Conservation (phyloP, 2,113 vertebrate genomes). For the Strix aluco region DNA sequence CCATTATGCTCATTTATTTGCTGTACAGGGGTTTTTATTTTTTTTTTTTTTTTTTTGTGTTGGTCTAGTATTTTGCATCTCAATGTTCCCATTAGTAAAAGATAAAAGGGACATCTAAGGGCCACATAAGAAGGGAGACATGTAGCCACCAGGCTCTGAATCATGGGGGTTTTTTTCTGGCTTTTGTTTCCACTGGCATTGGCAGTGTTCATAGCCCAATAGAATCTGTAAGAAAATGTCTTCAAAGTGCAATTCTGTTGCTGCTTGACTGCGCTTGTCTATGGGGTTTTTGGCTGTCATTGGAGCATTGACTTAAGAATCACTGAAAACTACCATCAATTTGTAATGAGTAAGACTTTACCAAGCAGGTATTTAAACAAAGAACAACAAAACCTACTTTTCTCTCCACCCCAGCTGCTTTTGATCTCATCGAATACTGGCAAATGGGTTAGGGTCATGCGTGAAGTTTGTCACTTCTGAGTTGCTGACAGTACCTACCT, state of each 20-base stretch:
- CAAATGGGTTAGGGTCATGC: neutral
- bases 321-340: neutral
- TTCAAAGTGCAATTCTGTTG: slow-evolving; percentile 4
- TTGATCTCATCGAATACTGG: neutral
- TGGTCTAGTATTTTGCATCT: neutral
- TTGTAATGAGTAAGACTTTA: slow-evolving; percentile 21
- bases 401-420: neutral
- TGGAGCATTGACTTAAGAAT: slow-evolving; percentile 3
- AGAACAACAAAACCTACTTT: neutral
- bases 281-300: neutral
- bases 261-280: slow-evolving; percentile 28
- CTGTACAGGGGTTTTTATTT: neutral
- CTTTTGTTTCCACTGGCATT: slow-evolving; percentile 35
- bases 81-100: slow-evolving; percentile 7
- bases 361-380: slow-evolving; percentile 28
- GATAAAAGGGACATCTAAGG: neutral
- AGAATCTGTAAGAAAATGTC: slow-evolving; percentile 17
- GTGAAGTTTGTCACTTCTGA: neutral
- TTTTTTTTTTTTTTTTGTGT: neutral
- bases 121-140: neutral
- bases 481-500: neutral
- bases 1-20: neutral
- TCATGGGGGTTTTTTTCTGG: neutral
- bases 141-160: slow-evolving; percentile 12
- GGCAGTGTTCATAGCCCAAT: neutral